A percentile compares a stretch with the other conserved stretches of the same genome.
Evolutionary conservation across 1,140 invertebrate genomes (phyloP).

Genomic region (Saccostrea glomerata): DNA sequence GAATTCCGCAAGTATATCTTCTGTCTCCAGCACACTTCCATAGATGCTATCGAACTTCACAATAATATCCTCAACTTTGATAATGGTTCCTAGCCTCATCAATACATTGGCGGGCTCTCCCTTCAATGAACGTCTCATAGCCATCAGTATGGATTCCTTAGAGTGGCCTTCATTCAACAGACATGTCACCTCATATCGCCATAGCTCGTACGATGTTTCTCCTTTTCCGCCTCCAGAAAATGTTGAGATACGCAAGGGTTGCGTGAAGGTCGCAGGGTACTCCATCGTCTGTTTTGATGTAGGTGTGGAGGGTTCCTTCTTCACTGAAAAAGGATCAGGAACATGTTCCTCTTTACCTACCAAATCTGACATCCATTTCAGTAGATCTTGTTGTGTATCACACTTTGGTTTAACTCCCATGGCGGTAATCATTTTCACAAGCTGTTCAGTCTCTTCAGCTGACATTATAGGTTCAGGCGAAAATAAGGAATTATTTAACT

Average conservation of each 20-base stretch:
- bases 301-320: too few relatives aligned
- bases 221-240: slow-evolving; percentile 46
- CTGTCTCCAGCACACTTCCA: slow-evolving; percentile 27
- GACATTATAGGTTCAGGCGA: too few relatives aligned
- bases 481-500: too few relatives aligned
- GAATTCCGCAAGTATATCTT: slow-evolving; percentile 30
- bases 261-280: too few relatives aligned
- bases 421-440: too few relatives aligned
- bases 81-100: slow-evolving; percentile 44
- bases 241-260: background rate
- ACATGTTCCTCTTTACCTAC: too few relatives aligned
- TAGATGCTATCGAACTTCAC: slow-evolving; percentile 54
- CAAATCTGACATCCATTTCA: too few relatives aligned
- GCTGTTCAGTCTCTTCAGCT: too few relatives aligned
- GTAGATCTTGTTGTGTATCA: too few relatives aligned
- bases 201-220: slow-evolving; percentile 37
- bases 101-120: slow-evolving; percentile 15
- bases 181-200: slow-evolving; percentile 42
- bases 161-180: background rate
- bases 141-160: background rate
- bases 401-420: too few relatives aligned
- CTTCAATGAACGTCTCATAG: slow-evolving; percentile 33
- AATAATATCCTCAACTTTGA: slow-evolving; percentile 15
- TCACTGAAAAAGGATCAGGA: too few relatives aligned
- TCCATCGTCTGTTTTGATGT: too few relatives aligned